These are phyloP conservation scores for Paracentrotus lividus DNA, from an alignment of 53 echinoderm and acorn worm species.

Conservation along the genomic window DNA sequence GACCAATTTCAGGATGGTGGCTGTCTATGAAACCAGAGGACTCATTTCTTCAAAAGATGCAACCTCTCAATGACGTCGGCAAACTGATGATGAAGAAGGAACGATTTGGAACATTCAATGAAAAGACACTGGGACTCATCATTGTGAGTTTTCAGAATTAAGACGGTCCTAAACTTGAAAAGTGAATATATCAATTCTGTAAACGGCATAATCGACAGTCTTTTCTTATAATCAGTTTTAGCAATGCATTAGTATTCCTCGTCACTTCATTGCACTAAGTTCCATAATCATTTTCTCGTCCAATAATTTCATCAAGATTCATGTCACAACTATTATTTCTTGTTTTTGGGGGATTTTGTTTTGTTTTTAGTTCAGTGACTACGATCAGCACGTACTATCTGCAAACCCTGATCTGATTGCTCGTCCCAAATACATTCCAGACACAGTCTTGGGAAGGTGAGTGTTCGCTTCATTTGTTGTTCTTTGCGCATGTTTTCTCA, in stretches of 20 bases:
- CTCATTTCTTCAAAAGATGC: conserved; percentile 28
- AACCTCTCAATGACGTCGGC: conserved; percentile 20
- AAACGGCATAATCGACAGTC: too few species aligned
- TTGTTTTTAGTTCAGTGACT: conserved; percentile 23
- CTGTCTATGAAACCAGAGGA: conserved; percentile 54
- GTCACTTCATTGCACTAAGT: too few species aligned
- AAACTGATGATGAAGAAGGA: conserved; percentile 47
- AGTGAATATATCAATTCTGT: too few species aligned
- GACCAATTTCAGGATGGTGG: conserved; percentile 32
- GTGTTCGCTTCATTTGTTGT: too few species aligned
- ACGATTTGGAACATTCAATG: conserved; percentile 54
- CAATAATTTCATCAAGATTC: too few species aligned
- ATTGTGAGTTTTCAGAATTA: conserved; percentile 56
- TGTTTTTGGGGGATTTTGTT: background rate
- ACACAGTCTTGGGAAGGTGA: background rate
- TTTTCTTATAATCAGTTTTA: too few species aligned
- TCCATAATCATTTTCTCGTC: too few species aligned
- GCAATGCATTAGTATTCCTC: too few species aligned
- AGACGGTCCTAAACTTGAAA: background rate
- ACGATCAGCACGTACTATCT: conserved; percentile 14
- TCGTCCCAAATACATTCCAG: background rate
- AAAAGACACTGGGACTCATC: conserved; percentile 43
- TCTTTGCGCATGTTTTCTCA: too few species aligned
- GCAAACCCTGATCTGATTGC: background rate
- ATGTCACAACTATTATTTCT: background rate